phyloP scores from a whole-genome alignment of 2,113 vertebrate species.

The Albula goreensis region DNA sequence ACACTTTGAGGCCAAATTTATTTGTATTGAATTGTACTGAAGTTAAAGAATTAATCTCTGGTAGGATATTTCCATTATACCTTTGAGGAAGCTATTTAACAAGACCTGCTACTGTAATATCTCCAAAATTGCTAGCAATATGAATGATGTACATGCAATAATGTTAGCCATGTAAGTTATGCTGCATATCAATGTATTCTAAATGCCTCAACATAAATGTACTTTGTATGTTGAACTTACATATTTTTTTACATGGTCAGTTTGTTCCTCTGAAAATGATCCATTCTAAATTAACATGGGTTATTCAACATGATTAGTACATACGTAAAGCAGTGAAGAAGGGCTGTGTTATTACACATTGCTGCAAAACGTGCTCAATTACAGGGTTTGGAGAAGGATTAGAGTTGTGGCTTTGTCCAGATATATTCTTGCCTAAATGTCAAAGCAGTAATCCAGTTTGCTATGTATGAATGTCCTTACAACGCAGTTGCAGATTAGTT shows the following conservation, averaged over 20 bases:
- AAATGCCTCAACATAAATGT: neutral
- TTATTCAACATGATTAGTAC: neutral
- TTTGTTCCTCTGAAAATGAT: neutral
- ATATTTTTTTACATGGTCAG: neutral
- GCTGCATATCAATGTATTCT: neutral
- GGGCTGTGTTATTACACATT: neutral
- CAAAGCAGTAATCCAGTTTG: neutral
- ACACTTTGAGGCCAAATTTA: too few species aligned
- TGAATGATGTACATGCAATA: too few species aligned
- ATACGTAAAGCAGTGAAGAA: too few species aligned
- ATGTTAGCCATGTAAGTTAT: too few species aligned
- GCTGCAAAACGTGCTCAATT: neutral
- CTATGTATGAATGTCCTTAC: neutral
- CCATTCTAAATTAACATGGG: neutral
- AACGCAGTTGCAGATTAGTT: neutral
- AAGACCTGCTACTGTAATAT: too few species aligned
- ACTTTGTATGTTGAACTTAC: neutral
- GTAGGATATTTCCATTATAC: too few species aligned
- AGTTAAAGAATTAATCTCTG: too few species aligned
- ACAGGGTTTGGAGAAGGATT: neutral
- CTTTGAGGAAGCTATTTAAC: too few species aligned
- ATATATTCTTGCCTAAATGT: neutral
- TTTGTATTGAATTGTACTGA: too few species aligned
- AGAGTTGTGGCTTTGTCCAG: neutral
- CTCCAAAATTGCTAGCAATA: too few species aligned